Evolutionary conservation across 2,888 invertebrate species (phyloP), one percentile per base, ranked within the genome.

Genomic region (Linyphia triangularis): DNA sequence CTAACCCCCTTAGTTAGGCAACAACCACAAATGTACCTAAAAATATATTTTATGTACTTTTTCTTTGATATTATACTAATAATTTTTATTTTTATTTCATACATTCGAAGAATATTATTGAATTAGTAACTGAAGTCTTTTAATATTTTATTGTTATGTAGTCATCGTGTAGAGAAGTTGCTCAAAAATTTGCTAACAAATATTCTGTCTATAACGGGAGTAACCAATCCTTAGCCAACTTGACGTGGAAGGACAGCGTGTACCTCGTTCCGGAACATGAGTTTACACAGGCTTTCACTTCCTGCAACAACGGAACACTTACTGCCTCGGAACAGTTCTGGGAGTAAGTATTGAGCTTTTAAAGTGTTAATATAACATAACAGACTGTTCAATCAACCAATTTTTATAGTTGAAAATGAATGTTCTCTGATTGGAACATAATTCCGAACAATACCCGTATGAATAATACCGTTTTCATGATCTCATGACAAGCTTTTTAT

Each of bases 301-400:
- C 33, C 13, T 90, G 88, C 24, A 63, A 16, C 30, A 89, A 89
- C 30, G 85, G 40, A 0, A 85, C 51, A 91, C 92, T 7, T 92
- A 92, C 90, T 91, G 92, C 90, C 91, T 91, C 88, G 24, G 91
- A 91, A 61, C 92, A 93, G 70, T 89, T 85, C 19, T 81, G 93
- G 93, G 92, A 92, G 93, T 93, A 91, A 92, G 92, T 92, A 3
- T 37, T 75, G 10, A 65, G 26, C 0, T 81, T 43, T 13, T 51
- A 6, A 51, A 0, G 19, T 4, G n/a, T 19, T n/a, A 51, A 19
- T 9, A 19, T 13, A 51, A 51, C 1, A 5, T 13, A 0, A n/a
- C 3, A 10, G 19, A 2, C n/a, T 33, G 5, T 33, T 69, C 6
- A 1, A 19, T 0, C 16, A 4, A 69, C n/a, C 19, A 51, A 69